Evolutionary conservation across 2,113 vertebrate genomes (phyloP), one percentile per base, ranked within the genome.

Genomic region (Accipiter virgatus): DNA sequence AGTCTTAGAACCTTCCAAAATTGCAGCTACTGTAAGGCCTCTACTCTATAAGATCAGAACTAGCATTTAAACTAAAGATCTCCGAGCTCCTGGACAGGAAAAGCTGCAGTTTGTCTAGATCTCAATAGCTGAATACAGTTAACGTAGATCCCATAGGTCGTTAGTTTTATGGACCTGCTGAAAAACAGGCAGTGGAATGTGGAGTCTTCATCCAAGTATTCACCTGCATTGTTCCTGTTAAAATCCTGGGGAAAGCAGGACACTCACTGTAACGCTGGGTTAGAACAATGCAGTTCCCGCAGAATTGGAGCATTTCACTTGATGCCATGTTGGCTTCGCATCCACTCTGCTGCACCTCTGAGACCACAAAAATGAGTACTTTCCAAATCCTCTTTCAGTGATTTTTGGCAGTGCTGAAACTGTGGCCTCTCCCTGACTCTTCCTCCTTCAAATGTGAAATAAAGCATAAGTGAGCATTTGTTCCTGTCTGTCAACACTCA

Each of bases 381-480:
- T 87, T 84, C 34, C 42, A 65, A 77, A 77, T 84, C 45, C 11
- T 70, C 22, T 82, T 66, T 71, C 34, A 56, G 2, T 56, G 73
- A 58, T 31, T 73, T 89, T 84, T 93, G 62, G 82, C 63, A 77
- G 22, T 52, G 42, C 45, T 42, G 56, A 58, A 78, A 59, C 40
- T 34, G 22, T 29, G 32, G 32, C 38, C 40, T 65, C 53, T 73
- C 10, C 21, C 13, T n/a, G 48, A 29, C 68, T 90, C 47, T 81
- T 87, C 73, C 6, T 75, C 50, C 42, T 62, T 88, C 42, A 72
- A 47, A 80, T 52, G 38, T 81, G 86, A 94, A 71, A 47, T 52
- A 75, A 93, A 88, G 13, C 53, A 15, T 43, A 59, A 88, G 65
- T 23, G 29, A 93, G 45, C 55, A 31, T 85, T 88, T 96, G 70